Base-by-base conservation (phyloP, 1,140 invertebrate species). In the Bombus balteatus region DNA sequence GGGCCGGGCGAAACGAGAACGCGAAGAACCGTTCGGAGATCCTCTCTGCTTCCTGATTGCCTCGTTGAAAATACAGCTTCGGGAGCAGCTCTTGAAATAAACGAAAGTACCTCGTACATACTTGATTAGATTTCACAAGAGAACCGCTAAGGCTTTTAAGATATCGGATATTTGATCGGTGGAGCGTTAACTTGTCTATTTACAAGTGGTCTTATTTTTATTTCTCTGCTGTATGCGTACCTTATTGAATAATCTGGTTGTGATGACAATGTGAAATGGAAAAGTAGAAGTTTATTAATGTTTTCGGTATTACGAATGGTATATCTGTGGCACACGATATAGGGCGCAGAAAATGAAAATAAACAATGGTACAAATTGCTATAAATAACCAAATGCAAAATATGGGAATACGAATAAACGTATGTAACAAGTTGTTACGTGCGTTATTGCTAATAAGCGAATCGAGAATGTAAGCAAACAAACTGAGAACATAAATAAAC, bases 1-100 rank as follows among this genome's bases (percentile, higher is more conserved):
- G 59, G 32, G 73, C 68, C 68, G 28, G 32, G 32, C 32, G 62
- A 62, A 89, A 89, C 75, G 73, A 37, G 83, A 89, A 82, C 83
- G 68, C 53, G 70, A 73, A 47, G 22, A 82, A 43, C 10, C 71
- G 18, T 28, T 32, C 71, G 37, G 32, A 75, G 25, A 41, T 72
- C 28, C 43, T 59, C 41, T 28, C 25, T 37, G 39, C n/a, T 82
- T 65, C 72, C 53, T 37, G 71, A 66, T 75, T 59, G 65, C 41
- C 57, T 22, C n/a, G 22, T 37, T 28, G 72, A 37, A 65, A n/a
- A 74, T 74, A 74, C 53, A 80, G 53, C 6, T 37, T 43, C 39
- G 53, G 57, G n/a, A 74, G 10, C 3, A 68, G 41, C 18, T 39
- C 28, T 10, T 37, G 32, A 22, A 22, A 72, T n/a, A 25, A 43